Base-by-base conservation (phyloP, 2,113 vertebrate genomes). In the Mormyrus iriodes region DNA sequence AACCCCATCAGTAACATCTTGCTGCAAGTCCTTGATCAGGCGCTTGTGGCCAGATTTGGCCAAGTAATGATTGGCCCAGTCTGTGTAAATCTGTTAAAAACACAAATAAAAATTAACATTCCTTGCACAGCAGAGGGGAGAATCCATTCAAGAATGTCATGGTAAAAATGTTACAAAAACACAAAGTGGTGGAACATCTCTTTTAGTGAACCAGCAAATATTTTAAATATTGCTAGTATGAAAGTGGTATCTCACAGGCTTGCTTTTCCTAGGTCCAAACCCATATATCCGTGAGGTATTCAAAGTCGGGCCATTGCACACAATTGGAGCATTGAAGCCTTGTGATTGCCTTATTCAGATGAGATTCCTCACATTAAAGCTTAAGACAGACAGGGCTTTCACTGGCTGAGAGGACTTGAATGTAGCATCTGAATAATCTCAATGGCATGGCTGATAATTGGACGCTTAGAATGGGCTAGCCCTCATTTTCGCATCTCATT, bases 31-130 rank as follows among this genome's bases (percentile, higher is more conserved):
- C 93, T 97, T 98, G 95, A 99, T 99, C 93, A 99, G 96, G 4
- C 98, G 97, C 93, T 97, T 98, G 94, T 98, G 97, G 92, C 98
- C 98, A 0, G 98, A 99, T 94, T 98, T 99, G 88, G 97, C 97
- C 61, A 99, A 96, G 91, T 99, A 99, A 91, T 99, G 98, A 94
- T 99, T 99, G 91, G 98, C 98, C 98, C 98, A 99, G 94, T 99
- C 98, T 0, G 98, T 99, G 93, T 99, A 99, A 95, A 99, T 99
- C 98, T 99, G 94, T 91, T 35, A 91, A 91, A 93, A 93, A 94
- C 90, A 93, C 10, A 69, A 48, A 42, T 17, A 91, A 93, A 21
- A 76, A 42, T 27, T 39, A 89, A 85, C 61, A 42, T 24, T 46
- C 31, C 21, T 27, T 46, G 31, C 19, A n/a, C 31, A 21, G 46